These are phyloP conservation scores for Fulmarus glacialis DNA, from an alignment of 2,113 vertebrate species.

Conservation along the genomic window DNA sequence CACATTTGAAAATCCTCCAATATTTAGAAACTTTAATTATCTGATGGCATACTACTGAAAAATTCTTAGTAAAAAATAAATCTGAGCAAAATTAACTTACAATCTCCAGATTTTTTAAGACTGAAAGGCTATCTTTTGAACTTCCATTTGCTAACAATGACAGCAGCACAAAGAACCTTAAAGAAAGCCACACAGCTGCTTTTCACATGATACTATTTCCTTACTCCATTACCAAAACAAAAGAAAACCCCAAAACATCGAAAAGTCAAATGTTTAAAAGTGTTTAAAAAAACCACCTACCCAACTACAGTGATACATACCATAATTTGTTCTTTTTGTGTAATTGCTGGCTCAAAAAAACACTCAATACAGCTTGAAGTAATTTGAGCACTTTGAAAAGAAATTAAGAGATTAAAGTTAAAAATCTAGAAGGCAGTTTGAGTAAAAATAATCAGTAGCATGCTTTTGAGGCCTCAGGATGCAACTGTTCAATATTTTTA, in stretches of 20 bases:
- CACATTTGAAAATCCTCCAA: not conserved
- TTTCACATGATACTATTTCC: not conserved
- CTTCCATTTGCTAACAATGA: not conserved
- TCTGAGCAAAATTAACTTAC: not conserved
- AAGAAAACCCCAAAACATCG: not conserved
- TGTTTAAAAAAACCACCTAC: not conserved
- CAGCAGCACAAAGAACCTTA: not conserved
- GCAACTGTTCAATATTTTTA: no score
- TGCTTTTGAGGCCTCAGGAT: not conserved
- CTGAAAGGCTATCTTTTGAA: not conserved
- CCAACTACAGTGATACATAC: not conserved
- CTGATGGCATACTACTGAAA: not conserved
- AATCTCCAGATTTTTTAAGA: not conserved
- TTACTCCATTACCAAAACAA: not conserved
- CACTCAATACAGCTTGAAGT: not conserved
- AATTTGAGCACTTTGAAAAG: not conserved
- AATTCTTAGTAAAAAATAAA: not conserved
- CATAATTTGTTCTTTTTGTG: not conserved
- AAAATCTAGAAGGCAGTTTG: not conserved
- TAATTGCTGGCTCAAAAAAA: not conserved
- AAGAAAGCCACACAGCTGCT: not conserved
- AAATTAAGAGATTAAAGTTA: not conserved
- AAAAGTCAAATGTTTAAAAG: not conserved
- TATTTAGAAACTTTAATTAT: not conserved
- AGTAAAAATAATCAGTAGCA: not conserved